Conservation (phyloP, 2,113 vertebrate genomes). For the Raja brachyura region DNA sequence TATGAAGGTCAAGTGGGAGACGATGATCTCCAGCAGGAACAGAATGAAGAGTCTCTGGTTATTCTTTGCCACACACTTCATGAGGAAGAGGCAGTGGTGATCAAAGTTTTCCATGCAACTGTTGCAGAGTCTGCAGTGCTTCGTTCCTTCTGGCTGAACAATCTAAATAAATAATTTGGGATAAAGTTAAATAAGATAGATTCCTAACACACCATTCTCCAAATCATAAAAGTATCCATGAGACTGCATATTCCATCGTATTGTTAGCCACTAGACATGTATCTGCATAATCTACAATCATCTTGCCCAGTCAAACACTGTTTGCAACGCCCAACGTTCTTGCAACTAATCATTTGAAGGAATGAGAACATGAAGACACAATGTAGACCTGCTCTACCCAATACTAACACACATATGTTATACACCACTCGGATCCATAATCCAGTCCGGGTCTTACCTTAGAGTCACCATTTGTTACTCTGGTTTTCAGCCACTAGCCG, state of each 20-base stretch:
- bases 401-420: too few species aligned
- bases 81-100: conserved; percentile 71
- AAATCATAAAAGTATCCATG: not conserved
- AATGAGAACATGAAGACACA: too few species aligned
- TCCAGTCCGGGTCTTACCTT: too few species aligned
- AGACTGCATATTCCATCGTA: too few species aligned
- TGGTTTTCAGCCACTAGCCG: too few species aligned
- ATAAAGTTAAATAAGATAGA: too few species aligned
- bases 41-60: conserved; percentile 64
- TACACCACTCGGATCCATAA: too few species aligned
- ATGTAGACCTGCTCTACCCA: too few species aligned
- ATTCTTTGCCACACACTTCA: conserved; percentile 57
- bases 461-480: too few species aligned
- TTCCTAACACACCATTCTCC: too few species aligned
- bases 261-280: not conserved
- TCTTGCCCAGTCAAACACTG: not conserved
- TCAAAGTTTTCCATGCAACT: conserved; percentile 65
- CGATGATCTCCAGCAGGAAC: conserved; percentile 52
- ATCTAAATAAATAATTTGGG: conserved; percentile 47
- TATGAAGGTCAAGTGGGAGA: conserved; percentile 45
- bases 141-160: conserved; percentile 58
- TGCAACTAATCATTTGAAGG: not conserved
- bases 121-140: conserved; percentile 67
- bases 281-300: not conserved
- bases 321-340: not conserved